A percentile compares a stretch with the other conserved stretches of the same genome.
These are phyloP conservation scores for Hymenopus coronatus DNA, from an alignment of 2,888 invertebrate species.

Conservation along the genomic window DNA sequence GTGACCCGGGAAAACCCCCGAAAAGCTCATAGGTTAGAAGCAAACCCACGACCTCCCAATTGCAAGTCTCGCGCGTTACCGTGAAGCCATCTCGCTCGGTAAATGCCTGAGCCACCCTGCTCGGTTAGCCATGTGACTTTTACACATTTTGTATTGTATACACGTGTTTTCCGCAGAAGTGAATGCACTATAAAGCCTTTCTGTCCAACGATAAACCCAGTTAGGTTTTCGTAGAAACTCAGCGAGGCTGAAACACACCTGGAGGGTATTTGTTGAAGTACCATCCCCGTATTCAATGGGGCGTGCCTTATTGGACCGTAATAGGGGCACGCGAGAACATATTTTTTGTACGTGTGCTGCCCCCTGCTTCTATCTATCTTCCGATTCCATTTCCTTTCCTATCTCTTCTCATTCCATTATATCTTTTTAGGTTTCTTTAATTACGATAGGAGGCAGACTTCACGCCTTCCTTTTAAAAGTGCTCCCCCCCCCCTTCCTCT, in stretches of 20 bases:
- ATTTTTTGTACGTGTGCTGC: conserved; percentile 4
- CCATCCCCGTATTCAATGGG: conserved; percentile 7
- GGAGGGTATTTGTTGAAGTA: neutral
- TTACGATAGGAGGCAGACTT: conserved; percentile 7
- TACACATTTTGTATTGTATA: too few relatives aligned
- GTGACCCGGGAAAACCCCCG: too few relatives aligned
- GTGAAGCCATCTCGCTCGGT: too few relatives aligned
- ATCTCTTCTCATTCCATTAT: neutral
- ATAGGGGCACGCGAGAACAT: conserved; percentile 16
- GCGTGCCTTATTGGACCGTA: conserved; percentile 23
- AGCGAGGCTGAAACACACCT: neutral
- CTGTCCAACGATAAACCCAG: neutral
- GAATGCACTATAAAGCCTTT: neutral
- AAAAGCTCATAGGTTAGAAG: too few relatives aligned
- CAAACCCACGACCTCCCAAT: too few relatives aligned
- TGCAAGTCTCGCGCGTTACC: too few relatives aligned
- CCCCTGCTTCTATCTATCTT: neutral
- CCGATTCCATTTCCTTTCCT: conserved; percentile 14
- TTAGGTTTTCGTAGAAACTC: neutral
- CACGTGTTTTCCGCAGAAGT: too few relatives aligned
- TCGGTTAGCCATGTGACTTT: too few relatives aligned
- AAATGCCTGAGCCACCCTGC: too few relatives aligned
- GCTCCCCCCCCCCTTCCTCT: neutral
- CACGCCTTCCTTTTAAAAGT: conserved; percentile 11
- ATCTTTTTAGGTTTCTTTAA: neutral